These are phyloP conservation scores for Glyptemys insculpta DNA, from an alignment of 2,797 vertebrate genomes.

Conservation along the genomic window DNA sequence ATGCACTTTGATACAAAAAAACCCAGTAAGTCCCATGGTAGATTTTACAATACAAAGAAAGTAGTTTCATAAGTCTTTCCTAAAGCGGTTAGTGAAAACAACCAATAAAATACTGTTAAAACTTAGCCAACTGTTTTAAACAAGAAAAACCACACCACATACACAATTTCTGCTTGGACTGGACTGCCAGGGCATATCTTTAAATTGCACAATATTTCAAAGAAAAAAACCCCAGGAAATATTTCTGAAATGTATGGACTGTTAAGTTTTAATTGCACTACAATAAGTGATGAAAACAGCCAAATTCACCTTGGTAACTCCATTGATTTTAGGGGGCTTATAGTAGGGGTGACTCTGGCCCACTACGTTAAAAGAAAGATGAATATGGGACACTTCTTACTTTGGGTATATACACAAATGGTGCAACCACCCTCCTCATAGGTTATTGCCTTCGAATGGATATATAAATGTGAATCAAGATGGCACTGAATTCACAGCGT, in stretches of 20 bases:
- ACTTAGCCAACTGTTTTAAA: background rate
- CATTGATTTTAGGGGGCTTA: background rate
- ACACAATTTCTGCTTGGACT: background rate
- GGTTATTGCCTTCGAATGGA: background rate
- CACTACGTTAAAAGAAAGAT: background rate
- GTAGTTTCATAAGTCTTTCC: background rate
- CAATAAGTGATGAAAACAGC: background rate
- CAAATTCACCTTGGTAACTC: background rate
- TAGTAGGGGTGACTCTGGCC: background rate
- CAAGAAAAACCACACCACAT: background rate
- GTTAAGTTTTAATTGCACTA: background rate
- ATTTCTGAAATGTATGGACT: background rate
- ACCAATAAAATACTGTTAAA: accelerated
- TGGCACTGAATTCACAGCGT: background rate
- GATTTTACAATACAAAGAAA: background rate
- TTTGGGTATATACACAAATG: background rate
- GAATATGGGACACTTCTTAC: background rate
- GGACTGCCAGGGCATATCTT: background rate
- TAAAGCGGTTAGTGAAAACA: accelerated
- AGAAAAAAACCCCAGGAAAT: background rate
- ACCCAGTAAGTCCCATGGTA: background rate
- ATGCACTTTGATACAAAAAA: background rate
- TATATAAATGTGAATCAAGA: background rate
- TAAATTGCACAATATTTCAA: background rate
- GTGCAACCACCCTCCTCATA: background rate